phyloP scores from a whole-genome alignment of 2,888 invertebrate species.

The Bombyx huttoni region DNA sequence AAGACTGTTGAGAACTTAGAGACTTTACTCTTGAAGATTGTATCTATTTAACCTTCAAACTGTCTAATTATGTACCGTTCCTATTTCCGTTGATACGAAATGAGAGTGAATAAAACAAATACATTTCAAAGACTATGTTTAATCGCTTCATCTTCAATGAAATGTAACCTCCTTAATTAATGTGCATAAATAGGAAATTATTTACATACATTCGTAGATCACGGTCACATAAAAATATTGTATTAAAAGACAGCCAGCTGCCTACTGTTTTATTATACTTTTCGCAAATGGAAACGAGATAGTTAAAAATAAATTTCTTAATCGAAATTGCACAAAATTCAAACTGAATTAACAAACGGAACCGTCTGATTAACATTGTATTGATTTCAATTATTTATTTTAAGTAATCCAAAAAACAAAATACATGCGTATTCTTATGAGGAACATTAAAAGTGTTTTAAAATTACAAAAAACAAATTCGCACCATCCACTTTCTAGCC shows the following conservation, averaged over 20 bases:
- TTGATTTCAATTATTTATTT: too few relatives aligned
- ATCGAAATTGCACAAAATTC: too few relatives aligned
- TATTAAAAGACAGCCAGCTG: slow-evolving; percentile 24
- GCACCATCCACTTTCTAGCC: neutral
- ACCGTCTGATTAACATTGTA: too few relatives aligned
- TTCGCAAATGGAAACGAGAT: neutral
- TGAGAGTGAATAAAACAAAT: slow-evolving; percentile 28
- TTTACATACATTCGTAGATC: slow-evolving; percentile 39
- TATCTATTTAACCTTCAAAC: too few relatives aligned
- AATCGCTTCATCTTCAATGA: slow-evolving; percentile 44
- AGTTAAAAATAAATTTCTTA: too few relatives aligned
- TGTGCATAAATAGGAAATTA: slow-evolving; percentile 67
- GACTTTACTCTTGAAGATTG: neutral
- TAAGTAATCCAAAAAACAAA: neutral
- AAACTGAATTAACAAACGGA: too few relatives aligned
- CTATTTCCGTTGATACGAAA: too few relatives aligned
- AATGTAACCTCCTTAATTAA: slow-evolving; percentile 35
- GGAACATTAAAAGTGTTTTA: slow-evolving; percentile 2
- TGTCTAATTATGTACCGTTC: too few relatives aligned
- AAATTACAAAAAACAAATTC: neutral
- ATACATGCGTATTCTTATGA: neutral
- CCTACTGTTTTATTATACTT: neutral
- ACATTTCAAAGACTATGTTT: slow-evolving; percentile 35
- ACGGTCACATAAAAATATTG: slow-evolving; percentile 12
- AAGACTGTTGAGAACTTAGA: too few relatives aligned